Base-by-base conservation (phyloP, 2,113 vertebrate species). In the Ammodytes dubius region DNA sequence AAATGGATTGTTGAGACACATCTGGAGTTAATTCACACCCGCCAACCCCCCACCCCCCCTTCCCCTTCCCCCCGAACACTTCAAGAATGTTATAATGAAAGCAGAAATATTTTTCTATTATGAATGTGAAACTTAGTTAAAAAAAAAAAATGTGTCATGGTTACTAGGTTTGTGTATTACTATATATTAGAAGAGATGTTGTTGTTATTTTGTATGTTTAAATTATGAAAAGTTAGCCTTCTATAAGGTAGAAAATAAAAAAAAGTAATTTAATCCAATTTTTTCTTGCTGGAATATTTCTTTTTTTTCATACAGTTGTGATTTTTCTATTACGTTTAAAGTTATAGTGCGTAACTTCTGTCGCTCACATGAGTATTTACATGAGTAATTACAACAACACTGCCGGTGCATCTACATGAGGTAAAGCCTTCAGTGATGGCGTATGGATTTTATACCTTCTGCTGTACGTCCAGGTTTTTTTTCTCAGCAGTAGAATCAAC, bases 181-280 rank as follows among this genome's bases (percentile, higher is more conserved):
- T 90, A 75, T 93, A 85, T 92, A 94, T 89, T 94, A 95, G 95
- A 93, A 60, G 46, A 96, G 92, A 95, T 90, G 71, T 27, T 82
- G 73, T 93, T 96, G 95, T 93, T 94, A 77, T 83, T 91, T 86
- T 94, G 90, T 93, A 88, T 95, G 87, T 87, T 95, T 95, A 95
- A 96, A 93, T 96, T 95, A 95, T 95, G 88, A 94, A 94, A 91
- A 83, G 77, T 82, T 93, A 90, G 91, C 66, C 79, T 70, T 92
- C 70, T 94, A 89, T 92, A 88, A 82, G 45, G 83, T 91, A 84
- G 83, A 94, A 27, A 27, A 94, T 95, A 92, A 94, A 93, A 94
- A 93, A 75, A 88, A 64, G 74, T 92, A 94, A 95, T 92, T 92
- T 93, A 93, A 94, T 90, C 78, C 64, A 87, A 78, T 54, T 27